Evolutionary conservation across 2,888 invertebrate genomes (phyloP).

Genomic region (Microplitis manilae): DNA sequence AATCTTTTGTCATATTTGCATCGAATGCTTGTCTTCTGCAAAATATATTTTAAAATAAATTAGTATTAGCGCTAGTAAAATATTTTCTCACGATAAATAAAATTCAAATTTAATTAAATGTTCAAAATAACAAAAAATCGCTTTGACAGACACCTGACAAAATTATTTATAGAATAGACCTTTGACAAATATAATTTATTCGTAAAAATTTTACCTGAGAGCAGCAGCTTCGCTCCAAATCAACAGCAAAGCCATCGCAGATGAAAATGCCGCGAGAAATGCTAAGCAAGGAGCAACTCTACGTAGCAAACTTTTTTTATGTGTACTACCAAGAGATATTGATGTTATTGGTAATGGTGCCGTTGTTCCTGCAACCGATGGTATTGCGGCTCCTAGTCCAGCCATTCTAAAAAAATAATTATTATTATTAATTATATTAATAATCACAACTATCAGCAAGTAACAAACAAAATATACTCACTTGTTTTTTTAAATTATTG

Average conservation of each 20-base stretch:
- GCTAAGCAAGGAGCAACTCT: slow-evolving; percentile 79
- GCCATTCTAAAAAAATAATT: slow-evolving; percentile 55
- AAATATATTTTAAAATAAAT: slow-evolving; percentile 19
- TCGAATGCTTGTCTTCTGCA: slow-evolving; percentile 79
- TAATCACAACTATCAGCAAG: neutral
- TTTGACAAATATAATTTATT: neutral
- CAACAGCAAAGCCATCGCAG: slow-evolving; percentile 84
- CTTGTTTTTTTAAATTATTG: neutral
- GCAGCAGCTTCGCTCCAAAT: slow-evolving; percentile 84
- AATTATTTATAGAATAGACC: neutral
- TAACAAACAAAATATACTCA: neutral
- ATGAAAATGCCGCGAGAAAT: slow-evolving; percentile 85
- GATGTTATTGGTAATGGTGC: slow-evolving; percentile 40
- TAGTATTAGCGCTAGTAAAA: neutral
- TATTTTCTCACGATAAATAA: neutral
- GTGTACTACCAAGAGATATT: slow-evolving; percentile 38
- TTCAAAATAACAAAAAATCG: neutral
- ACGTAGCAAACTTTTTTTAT: slow-evolving; percentile 67
- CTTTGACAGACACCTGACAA: neutral
- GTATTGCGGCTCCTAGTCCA: slow-evolving; percentile 52
- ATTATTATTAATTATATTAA: neutral
- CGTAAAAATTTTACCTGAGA: slow-evolving; percentile 75
- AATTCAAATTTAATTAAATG: neutral
- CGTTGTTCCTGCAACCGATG: slow-evolving; percentile 51
- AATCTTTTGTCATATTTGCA: slow-evolving; percentile 85